phyloP scores from a whole-genome alignment of 2,797 vertebrate species.

The Borostomias antarcticus region DNA sequence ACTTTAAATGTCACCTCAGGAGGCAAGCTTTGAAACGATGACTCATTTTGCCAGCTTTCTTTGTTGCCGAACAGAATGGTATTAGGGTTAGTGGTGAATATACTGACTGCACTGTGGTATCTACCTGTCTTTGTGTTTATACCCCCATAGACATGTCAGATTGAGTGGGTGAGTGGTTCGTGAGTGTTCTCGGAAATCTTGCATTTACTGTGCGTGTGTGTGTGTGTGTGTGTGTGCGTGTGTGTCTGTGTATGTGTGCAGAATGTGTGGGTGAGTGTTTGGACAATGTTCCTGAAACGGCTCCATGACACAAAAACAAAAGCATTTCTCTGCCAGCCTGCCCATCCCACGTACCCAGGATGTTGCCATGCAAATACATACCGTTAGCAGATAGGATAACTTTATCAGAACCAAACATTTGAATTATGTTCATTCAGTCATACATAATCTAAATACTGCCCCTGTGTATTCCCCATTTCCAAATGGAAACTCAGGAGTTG shows the following conservation, averaged over 20 bases:
- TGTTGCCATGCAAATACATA: constrained; percentile 47
- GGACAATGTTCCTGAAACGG: constrained; percentile 64
- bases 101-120: too few relatives aligned
- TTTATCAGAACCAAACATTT: not conserved
- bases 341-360: constrained; percentile 42
- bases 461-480: too few relatives aligned
- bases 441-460: not conserved
- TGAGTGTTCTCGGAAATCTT: constrained; percentile 52
- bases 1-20: too few relatives aligned
- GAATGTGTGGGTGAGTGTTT: constrained; percentile 44
- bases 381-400: not conserved
- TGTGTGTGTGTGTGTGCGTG: constrained; percentile 41
- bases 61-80: too few relatives aligned
- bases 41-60: too few relatives aligned
- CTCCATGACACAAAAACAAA: constrained; percentile 53
- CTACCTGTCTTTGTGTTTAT: constrained; percentile 27
- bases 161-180: constrained; percentile 58
- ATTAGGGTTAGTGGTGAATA: too few relatives aligned
- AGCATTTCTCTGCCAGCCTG: constrained; percentile 52
- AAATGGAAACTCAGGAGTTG: too few relatives aligned
- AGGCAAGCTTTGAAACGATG: too few relatives aligned
- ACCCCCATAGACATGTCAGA: constrained; percentile 45
- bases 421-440: not conserved
- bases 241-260: constrained; percentile 13
- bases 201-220: constrained; percentile 16